Evolutionary conservation across 2,113 vertebrate species (phyloP), one percentile per base, ranked within the genome.

Genomic region (Erythrocercus mccallii): DNA sequence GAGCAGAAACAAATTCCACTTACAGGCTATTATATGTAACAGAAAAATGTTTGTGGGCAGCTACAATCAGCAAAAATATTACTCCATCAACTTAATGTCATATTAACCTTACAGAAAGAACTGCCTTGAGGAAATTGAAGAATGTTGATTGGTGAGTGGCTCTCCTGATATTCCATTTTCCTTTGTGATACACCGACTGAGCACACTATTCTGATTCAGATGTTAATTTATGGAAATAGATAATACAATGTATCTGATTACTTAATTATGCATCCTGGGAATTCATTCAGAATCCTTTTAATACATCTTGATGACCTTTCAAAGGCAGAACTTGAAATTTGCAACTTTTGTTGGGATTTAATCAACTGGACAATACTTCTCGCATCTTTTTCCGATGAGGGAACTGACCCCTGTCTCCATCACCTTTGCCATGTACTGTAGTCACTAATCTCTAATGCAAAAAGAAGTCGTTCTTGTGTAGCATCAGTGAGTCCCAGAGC

Each of bases 221-320:
- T 96, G 95, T 54, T 95, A 95, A 96, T 96, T 96, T 95, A 96
- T 95, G 94, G 66, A 94, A 96, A 95, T 85, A 6, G 53, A 40
- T 85, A 95, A 88, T 95, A 93, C 70, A 93, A 81, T 94, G 74
- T 93, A 90, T 79, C 86, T 96, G 93, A 96, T 94, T 96, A 79
- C 85, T 93, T 94, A 96, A 96, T 96, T 96, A 95, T 95, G 40
- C 57, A 92, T 88, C 92, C 78, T 57, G 66, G 50, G 53, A 57
- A 88, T 96, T 94, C 57, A 80, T 93, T 90, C 81, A 69, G 37
- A 91, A 85, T 85, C 50, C 53, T 69, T 93, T 91, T 95, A 91
- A 95, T 80, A 60, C n/a, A n/a, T 93, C 94, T 53, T 92, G 85
- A 94, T 90, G 90, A 96, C 92, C 92, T 96, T 95, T 94, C 53